A percentile compares a stretch with the other conserved stretches of the same genome.
Conservation (phyloP, 2,797 vertebrate genomes). For the Phataginus tricuspis region DNA sequence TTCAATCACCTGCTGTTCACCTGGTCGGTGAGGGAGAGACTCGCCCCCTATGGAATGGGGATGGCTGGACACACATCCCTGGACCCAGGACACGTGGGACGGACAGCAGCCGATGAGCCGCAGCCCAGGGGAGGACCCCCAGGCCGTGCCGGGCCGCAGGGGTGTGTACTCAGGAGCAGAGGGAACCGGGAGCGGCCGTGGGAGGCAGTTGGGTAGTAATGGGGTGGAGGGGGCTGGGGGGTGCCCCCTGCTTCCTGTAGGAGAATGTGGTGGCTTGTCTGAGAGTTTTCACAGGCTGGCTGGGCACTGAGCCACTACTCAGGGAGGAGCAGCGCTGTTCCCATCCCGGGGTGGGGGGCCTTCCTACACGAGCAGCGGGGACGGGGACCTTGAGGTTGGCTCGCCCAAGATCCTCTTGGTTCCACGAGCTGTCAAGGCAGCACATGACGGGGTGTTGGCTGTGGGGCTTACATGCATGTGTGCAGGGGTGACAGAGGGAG, state of each 20-base stretch:
- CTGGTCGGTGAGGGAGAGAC: neutral
- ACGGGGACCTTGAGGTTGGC: neutral
- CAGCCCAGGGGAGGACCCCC: fast-evolving
- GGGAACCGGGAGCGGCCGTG: neutral
- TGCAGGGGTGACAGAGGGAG: no score
- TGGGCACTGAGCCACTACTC: fast-evolving
- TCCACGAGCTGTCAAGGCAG: neutral
- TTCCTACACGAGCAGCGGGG: neutral
- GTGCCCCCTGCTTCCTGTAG: fast-evolving
- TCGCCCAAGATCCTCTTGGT: no score
- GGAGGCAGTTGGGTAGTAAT: neutral
- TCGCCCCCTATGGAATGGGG: neutral
- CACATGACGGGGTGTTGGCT: fast-evolving
- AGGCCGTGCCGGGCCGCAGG: fast-evolving
- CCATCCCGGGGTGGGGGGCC: fast-evolving
- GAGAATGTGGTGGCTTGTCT: neutral
- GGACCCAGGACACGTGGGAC: neutral
- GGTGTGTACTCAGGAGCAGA: neutral
- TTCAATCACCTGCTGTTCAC: neutral
- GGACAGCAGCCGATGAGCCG: no score
- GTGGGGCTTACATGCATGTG: neutral
- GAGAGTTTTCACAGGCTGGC: neutral
- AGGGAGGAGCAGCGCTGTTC: no score
- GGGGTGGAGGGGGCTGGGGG: fast-evolving
- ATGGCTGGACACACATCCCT: fast-evolving